phyloP scores from a whole-genome alignment of 2,888 invertebrate species.

The Andricus quercusramuli region DNA sequence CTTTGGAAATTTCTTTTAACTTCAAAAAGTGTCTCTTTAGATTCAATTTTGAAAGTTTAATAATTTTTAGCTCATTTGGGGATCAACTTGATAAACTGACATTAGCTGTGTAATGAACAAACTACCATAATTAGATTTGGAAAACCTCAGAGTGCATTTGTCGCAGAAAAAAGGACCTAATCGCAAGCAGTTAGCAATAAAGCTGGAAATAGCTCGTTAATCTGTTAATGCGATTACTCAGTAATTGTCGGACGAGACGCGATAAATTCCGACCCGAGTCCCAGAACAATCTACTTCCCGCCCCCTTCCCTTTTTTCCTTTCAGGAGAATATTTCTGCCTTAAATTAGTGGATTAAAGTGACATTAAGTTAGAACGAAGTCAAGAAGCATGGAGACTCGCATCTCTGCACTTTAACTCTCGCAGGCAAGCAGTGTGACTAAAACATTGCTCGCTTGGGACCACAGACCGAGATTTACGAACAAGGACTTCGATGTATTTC shows the following conservation, averaged over 20 bases:
- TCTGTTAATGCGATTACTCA: conserved; percentile 29
- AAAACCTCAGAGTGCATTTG: not conserved
- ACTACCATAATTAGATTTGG: not conserved
- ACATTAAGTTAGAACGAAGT: conserved; percentile 68
- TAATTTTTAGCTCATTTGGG: too few species aligned
- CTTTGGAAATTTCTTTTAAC: too few species aligned
- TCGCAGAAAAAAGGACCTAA: not conserved
- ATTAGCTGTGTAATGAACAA: not conserved
- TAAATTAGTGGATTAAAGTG: conserved; percentile 72
- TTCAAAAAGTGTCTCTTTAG: too few species aligned
- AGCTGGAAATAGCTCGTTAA: conserved; percentile 14
- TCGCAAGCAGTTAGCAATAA: conserved; percentile 8
- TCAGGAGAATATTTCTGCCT: conserved; percentile 52
- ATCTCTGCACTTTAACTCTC: conserved; percentile 72
- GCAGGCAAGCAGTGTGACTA: conserved; percentile 74
- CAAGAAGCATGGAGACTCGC: conserved; percentile 49
- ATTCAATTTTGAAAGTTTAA: too few species aligned
- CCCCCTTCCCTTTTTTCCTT: conserved; percentile 47
- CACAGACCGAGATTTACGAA: conserved; percentile 73
- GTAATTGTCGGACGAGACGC: conserved; percentile 33
- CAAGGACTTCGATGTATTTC: conserved; percentile 53
- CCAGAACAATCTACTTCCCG: conserved; percentile 43
- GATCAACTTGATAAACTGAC: too few species aligned
- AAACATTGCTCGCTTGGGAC: conserved; percentile 75
- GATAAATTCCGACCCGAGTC: conserved; percentile 50